Percentiles rank a stretch among this genome's conserved stretches.
phyloP scores from a whole-genome alignment of 2,797 vertebrate genomes.

The Lemur catta region DNA sequence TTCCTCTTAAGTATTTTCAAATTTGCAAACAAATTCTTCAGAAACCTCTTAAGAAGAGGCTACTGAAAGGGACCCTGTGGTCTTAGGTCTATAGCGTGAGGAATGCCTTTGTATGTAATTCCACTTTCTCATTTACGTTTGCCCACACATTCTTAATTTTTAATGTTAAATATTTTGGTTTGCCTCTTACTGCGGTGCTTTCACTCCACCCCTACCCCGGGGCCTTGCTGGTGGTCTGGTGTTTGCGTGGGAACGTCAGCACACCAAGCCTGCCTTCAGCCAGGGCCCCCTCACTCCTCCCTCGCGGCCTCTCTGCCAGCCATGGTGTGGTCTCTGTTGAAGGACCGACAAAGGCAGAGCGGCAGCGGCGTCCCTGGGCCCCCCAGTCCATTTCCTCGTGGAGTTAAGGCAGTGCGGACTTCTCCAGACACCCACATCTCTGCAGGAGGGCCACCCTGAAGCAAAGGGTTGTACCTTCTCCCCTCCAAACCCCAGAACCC shows the following conservation, averaged over 20 bases:
- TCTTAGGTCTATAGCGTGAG: rapidly evolving
- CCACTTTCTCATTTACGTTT: background rate
- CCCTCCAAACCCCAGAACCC: background rate
- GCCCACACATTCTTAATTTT: background rate
- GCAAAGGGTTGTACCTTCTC: background rate
- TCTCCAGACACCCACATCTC: background rate
- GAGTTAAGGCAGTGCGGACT: background rate
- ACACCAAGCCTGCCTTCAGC: background rate
- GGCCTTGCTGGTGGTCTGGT: no score
- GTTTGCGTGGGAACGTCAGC: background rate
- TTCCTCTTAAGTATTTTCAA: background rate
- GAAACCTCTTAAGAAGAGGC: background rate
- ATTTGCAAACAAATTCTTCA: background rate
- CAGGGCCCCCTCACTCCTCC: background rate
- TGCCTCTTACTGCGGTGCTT: no score
- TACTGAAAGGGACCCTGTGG: background rate
- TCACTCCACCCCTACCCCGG: rapidly evolving
- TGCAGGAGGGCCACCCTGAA: background rate
- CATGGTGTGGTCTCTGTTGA: background rate
- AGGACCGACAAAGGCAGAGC: background rate
- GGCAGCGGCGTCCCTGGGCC: background rate
- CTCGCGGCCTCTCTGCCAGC: background rate
- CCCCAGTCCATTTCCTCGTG: background rate
- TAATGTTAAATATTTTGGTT: background rate
- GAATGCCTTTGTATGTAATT: no score